phyloP scores from a whole-genome alignment of 2,113 vertebrate genomes.

The Lamprotornis superbus region DNA sequence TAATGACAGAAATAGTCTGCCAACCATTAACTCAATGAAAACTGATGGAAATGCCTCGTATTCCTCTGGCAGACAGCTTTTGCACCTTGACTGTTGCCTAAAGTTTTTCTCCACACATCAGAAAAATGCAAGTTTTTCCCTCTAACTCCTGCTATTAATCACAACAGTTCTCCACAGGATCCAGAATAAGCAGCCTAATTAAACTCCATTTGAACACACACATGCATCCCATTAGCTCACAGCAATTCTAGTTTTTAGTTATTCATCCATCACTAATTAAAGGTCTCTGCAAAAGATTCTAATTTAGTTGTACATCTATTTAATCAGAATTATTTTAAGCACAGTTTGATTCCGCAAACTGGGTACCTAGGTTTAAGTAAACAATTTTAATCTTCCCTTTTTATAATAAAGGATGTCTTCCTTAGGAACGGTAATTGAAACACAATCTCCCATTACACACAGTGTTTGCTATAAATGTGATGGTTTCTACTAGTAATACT shows the following conservation, averaged over 20 bases:
- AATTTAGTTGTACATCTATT: not conserved
- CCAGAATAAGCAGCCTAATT: not conserved
- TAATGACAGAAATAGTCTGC: not conserved
- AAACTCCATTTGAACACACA: not conserved
- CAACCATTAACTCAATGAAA: not conserved
- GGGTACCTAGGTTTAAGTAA: not conserved
- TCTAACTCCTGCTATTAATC: not conserved
- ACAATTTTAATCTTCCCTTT: not conserved
- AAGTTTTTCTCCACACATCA: not conserved
- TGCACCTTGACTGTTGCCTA: not conserved
- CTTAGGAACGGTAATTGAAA: not conserved
- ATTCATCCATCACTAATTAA: constrained; percentile 13
- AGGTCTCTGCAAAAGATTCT: not conserved
- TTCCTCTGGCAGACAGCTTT: not conserved
- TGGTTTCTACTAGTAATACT: not conserved
- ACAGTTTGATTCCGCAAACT: not conserved
- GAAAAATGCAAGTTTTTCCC: not conserved
- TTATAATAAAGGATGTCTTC: not conserved
- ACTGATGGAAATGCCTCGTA: not conserved
- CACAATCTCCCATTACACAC: not conserved
- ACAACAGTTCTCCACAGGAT: not conserved
- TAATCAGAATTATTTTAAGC: constrained; percentile 6
- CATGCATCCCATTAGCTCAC: not conserved
- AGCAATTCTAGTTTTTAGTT: not conserved
- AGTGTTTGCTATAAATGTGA: not conserved